Evolutionary conservation across 1,140 invertebrate genomes (phyloP), one percentile per base, ranked within the genome.

Genomic region (Cyphomyrmex costatus): DNA sequence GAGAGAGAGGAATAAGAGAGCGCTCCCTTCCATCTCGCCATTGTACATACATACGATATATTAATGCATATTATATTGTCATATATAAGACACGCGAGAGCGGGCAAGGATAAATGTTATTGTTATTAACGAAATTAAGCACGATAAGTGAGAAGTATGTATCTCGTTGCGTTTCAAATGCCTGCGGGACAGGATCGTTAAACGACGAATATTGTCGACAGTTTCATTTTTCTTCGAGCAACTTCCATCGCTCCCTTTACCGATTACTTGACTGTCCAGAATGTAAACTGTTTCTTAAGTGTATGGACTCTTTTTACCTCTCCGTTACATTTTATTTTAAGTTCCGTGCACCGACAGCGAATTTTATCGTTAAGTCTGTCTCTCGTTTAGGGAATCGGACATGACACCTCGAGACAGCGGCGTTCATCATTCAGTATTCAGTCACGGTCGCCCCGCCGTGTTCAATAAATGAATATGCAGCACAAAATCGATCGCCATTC

Each of bases 171-270:
- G 53, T 74, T 83, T 82, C 58, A n/a, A 73, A 73, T 74, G 68
- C 79, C 79, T 83, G 79, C 79, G 79, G 79, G 79, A 83, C 79
- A 83, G 79, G 79, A 83, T 74, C 19, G 68, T 83, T 83, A 56
- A 66, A 27, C 30, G 60, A 65, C 49, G 60, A 56, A 68, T 49
- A 27, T 68, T 36, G 46, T 85, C 60, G 46, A 51, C 36, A 30
- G 36, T 85, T 36, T 63, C 21, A 51, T 24, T 73, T 76, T 33
- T n/a, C 30, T 73, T 56, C 53, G 49, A 46, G 42, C 58, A 58
- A 10, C 14, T 74, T 42, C 27, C 30, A 74, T 76, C 71, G 56
- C 42, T 14, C 53, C 53, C n/a, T 6, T 77, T 33, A 49, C 46
- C 19, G 30, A 78, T 82, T 73, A 74, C 53, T 83, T 74, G 53